These are phyloP conservation scores for Darevskia nairensis DNA, from an alignment of 2,797 vertebrate genomes.

Conservation along the genomic window DNA sequence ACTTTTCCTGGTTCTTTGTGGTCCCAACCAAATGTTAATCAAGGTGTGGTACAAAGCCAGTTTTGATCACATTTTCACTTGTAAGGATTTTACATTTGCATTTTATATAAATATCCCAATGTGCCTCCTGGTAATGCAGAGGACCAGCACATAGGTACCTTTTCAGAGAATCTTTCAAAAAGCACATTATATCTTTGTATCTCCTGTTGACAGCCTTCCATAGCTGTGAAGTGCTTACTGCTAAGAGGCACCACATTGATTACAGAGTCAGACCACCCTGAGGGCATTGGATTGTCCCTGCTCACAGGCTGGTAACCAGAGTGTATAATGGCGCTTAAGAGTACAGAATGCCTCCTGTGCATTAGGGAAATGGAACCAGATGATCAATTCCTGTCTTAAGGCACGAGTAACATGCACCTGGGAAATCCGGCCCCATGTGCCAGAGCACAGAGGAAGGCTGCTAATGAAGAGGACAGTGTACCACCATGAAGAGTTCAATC, in stretches of 20 bases:
- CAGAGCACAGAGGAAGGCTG: too few relatives aligned
- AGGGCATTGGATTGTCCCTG: not conserved
- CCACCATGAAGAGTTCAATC: too few relatives aligned
- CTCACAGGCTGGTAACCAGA: not conserved
- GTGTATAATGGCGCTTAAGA: not conserved
- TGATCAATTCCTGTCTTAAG: not conserved
- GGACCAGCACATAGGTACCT: too few relatives aligned
- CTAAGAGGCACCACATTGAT: not conserved
- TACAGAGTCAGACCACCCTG: not conserved
- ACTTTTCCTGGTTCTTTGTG: not conserved
- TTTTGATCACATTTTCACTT: not conserved
- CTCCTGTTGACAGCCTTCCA: not conserved
- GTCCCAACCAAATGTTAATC: not conserved
- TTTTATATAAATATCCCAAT: not conserved
- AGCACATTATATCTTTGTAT: not conserved
- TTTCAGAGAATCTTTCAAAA: not conserved
- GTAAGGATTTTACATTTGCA: not conserved
- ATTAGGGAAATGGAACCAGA: slow-evolving; percentile 57
- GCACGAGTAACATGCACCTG: not conserved
- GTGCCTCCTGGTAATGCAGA: not conserved
- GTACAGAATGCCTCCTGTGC: not conserved
- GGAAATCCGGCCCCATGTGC: not conserved
- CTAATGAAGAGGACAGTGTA: too few relatives aligned
- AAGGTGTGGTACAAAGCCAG: not conserved
- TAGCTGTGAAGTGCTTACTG: not conserved